Conservation (phyloP, 30 jellyfish, hydroid and myxozoan species). For the Clytia hemisphaerica region DNA sequence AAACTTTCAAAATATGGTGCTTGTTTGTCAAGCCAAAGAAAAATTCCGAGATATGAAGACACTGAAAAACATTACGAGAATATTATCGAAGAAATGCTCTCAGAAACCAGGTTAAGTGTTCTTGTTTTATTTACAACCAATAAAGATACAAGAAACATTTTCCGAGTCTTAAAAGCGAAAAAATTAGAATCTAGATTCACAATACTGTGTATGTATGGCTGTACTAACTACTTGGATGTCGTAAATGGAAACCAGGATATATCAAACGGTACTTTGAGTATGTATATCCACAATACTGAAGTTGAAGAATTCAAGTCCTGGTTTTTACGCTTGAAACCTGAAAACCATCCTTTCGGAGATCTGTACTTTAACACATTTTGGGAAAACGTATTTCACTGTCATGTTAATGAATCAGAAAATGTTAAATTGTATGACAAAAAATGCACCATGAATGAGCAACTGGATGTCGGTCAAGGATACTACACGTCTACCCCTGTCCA, state of each 20-base stretch:
- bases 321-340: constrained; percentile 34
- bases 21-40: no score
- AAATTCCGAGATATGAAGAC: no score
- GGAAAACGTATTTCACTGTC: constrained; percentile 69
- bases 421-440: neutral
- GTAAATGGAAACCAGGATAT: constrained; percentile 49
- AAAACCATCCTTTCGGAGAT: neutral
- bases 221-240: constrained; percentile 49
- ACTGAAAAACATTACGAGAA: no score
- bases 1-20: no score
- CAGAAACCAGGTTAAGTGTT: constrained; percentile 14
- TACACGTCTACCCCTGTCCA: constrained; percentile 75
- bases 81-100: no score
- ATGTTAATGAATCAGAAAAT: no score
- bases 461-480: constrained; percentile 62
- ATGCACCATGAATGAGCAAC: constrained; percentile 53
- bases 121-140: constrained; percentile 48
- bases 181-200: constrained; percentile 35
- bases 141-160: constrained; percentile 38
- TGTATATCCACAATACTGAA: constrained; percentile 36
- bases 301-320: constrained; percentile 42
- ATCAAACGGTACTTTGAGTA: constrained; percentile 53
- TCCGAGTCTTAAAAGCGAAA: constrained; percentile 23
- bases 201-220: constrained; percentile 64
- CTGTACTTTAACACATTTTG: constrained; percentile 40